Conservation (phyloP, 2,888 invertebrate genomes). For the Lobophora halterata region DNA sequence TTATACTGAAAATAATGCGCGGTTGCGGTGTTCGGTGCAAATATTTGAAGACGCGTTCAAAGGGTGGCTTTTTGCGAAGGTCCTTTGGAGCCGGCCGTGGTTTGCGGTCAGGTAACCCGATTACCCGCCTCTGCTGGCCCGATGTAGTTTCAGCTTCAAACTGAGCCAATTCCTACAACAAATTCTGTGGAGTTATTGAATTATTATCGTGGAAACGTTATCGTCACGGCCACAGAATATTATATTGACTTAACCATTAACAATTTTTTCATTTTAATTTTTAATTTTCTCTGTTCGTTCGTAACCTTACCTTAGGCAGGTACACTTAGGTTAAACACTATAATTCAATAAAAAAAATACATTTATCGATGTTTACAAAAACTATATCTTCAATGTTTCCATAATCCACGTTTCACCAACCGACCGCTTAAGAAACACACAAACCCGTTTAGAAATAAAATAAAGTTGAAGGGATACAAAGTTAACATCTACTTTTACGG, state of each 20-base stretch:
- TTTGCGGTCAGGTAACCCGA: conserved; percentile 75
- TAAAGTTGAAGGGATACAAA: conserved; percentile 28
- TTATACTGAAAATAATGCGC: conserved; percentile 76
- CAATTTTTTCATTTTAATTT: no score
- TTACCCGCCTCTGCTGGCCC: conserved; percentile 42
- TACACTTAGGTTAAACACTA: no score
- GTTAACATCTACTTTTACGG: conserved; percentile 46
- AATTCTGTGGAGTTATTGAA: conserved; percentile 7
- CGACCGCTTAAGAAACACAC: conserved; percentile 9
- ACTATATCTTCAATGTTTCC: neutral
- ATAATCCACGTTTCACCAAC: conserved; percentile 1
- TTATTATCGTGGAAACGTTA: no score
- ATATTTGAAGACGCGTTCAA: conserved; percentile 77
- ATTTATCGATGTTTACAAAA: neutral
- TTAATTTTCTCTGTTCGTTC: no score
- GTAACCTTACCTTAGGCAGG: no score
- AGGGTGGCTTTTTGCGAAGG: conserved; percentile 71
- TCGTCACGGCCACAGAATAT: no score
- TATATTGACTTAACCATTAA: no score
- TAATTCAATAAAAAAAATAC: no score
- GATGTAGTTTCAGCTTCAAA: conserved; percentile 17
- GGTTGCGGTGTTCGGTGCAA: conserved; percentile 68
- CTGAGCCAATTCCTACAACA: neutral
- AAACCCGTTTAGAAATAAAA: conserved; percentile 24
- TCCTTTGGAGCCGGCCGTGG: conserved; percentile 66